Base-by-base conservation (phyloP, 2,797 vertebrate genomes). In the Manis pentadactyla region DNA sequence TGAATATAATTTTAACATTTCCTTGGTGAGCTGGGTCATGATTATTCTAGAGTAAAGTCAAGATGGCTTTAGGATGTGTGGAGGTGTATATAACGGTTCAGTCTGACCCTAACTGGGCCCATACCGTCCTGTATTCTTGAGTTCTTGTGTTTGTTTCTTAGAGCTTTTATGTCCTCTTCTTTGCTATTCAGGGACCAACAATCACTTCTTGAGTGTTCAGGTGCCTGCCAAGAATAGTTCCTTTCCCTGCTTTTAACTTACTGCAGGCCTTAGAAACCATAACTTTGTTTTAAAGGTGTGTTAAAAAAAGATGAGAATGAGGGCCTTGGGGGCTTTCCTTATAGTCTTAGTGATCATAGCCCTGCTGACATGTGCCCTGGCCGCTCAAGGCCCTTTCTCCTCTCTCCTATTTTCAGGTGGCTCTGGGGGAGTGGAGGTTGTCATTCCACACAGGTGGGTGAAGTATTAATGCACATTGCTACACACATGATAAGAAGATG, bases 161-260 rank as follows among this genome's bases (percentile, higher is more conserved):
- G 46, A 46, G 46, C 46, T 46, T 94, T 81, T 21, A 78, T 64
- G 53, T 31, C 34, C 19, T 39, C 34, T 61, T 86, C 59, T 21
- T 95, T 81, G 46, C 64, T 90, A 77, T 85, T 92, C 37, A 77
- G 64, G 69, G 69, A 66, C 84, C 49, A 90, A 68, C 1, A 92
- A 84, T 96, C 59, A 94, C 57, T 91, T 93, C 37, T 27, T 91
- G 55, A 83, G 31, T 73, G 87, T 90, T 90, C 31, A 37, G 27
- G 4, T 55, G 51, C 59, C 46, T 81, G 68, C 79, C 51, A 61
- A 82, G 83, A 85, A 71, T 9, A 78, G 46, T 77, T 81, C 31
- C 59, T 83, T 61, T 77, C 51, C 57, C 84, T 75, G 29, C 31
- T 89, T 81, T 51, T 53, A 68, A 87, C 63, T 94, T 78, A 59